These are phyloP conservation scores for Itoplectis maculator DNA, from an alignment of 2,888 invertebrate genomes.

Conservation along the genomic window DNA sequence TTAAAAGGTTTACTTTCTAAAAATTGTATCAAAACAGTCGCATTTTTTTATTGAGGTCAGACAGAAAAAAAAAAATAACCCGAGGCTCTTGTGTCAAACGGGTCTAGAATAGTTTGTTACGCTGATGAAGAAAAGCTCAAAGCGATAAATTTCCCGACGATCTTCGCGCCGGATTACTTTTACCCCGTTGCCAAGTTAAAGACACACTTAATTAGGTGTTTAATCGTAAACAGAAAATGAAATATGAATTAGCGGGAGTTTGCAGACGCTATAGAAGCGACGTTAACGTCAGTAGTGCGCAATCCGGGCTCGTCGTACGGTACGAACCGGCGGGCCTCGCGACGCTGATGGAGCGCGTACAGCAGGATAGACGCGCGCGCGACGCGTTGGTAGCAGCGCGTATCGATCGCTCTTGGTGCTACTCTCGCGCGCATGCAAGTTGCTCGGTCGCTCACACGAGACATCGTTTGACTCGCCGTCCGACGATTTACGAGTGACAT, in stretches of 20 bases:
- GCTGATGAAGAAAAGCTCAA: no score
- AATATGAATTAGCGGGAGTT: not conserved
- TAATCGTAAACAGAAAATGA: not conserved
- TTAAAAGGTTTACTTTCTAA: no score
- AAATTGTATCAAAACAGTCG: no score
- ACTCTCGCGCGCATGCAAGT: slow-evolving; percentile 23
- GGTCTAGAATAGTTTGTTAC: no score
- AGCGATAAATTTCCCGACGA: no score
- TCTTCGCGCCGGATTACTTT: not conserved
- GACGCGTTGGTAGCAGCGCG: not conserved
- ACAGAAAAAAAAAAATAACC: no score
- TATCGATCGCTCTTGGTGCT: slow-evolving; percentile 17
- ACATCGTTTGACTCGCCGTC: slow-evolving; percentile 29
- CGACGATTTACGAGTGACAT: slow-evolving; percentile 32
- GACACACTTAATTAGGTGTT: not conserved
- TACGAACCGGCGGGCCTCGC: slow-evolving; percentile 6
- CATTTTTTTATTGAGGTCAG: no score
- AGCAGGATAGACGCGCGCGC: slow-evolving; percentile 8
- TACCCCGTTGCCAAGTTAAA: not conserved
- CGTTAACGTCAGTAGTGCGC: slow-evolving; percentile 1
- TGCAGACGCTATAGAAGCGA: not conserved
- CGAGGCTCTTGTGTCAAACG: no score
- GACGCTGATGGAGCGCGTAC: slow-evolving; percentile 27
- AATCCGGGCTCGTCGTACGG: not conserved
- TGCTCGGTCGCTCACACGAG: slow-evolving; percentile 10